Conservation (phyloP, 2,888 invertebrate genomes). For the Clunio marinus region DNA sequence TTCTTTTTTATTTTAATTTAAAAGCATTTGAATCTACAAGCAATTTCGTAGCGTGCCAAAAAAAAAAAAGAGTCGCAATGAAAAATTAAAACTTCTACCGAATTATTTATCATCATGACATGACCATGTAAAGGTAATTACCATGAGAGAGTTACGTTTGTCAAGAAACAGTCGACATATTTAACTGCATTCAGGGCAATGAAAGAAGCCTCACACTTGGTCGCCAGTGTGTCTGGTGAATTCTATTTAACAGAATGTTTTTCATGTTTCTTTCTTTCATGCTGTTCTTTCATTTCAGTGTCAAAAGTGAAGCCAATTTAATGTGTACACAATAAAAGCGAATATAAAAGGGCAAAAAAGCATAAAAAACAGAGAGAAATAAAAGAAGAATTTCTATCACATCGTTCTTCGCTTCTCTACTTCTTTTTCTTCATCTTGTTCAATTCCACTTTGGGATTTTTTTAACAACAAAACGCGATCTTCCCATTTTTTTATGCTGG, state of each 20-base stretch:
- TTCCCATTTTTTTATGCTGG: not conserved
- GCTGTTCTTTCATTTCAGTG: conserved; percentile 2
- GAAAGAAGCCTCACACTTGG: not conserved
- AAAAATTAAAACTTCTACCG: too few species aligned
- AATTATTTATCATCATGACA: not conserved
- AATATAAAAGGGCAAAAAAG: conserved; percentile 24
- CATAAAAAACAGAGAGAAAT: too few species aligned
- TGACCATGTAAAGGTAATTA: not conserved
- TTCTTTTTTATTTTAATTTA: too few species aligned
- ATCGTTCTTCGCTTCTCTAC: not conserved
- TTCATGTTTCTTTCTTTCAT: not conserved
- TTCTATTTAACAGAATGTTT: conserved; percentile 2
- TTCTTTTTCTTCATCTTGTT: not conserved
- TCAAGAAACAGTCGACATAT: not conserved
- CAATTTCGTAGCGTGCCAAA: too few species aligned
- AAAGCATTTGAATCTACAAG: too few species aligned
- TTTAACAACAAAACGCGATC: conserved; percentile 1
- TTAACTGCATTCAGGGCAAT: not conserved
- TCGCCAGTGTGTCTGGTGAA: conserved; percentile 20
- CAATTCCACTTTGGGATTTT: not conserved
- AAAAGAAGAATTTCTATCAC: conserved; percentile 14
- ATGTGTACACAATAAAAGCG: conserved; percentile 23
- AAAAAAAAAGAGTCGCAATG: too few species aligned
- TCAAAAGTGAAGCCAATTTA: conserved; percentile 30
- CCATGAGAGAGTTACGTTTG: not conserved